Base-by-base conservation (phyloP, 2,113 vertebrate genomes). In the Phalacrocorax brasilianus region DNA sequence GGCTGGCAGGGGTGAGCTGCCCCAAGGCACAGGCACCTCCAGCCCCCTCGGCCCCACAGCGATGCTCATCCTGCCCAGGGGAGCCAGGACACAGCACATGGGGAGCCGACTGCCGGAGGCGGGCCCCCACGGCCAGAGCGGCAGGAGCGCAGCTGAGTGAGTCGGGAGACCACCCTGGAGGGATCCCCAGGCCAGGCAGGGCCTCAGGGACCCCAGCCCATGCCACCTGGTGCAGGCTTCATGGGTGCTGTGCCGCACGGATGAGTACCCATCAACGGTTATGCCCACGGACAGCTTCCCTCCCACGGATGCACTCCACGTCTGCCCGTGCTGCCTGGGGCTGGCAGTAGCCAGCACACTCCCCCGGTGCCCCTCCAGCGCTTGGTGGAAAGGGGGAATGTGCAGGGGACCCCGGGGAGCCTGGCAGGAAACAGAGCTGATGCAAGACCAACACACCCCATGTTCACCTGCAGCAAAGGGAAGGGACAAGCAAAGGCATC, bases 401-500 rank as follows among this genome's bases (percentile, higher is more conserved):
- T 1, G 24, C 75, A 85, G 90, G 85, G 38, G 53, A 49, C 49
- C 9, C 53, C 0, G 0, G 15, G 26, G 45, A 81, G 42, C 67
- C 32, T 10, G 1, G 62, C 0, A 0, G 55, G 56, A 72, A 0
- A 0, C 9, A 49, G 58, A 49, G 13, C 20, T 8, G 3, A 45
- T 2, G 1, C 0, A 4, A 89, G 35, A 24, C 24, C 80, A 28
- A 38, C 5, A 4, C 4, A 10, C 21, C 50, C 5, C 3, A 15
- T 4, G 7, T 5, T n/a, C 49, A 62, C 33, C 68, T 45, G 28
- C 61, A 28, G 72, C 15, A 77, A 72, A 55, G 26, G 44, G 70
- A 55, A 72, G 62, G 73, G 77, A 83, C 1, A 1, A 47, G 49
- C 78, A 32, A n/a, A 63, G 58, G 18, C 35, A 27, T 27, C 33